A percentile compares a stretch with the other conserved stretches of the same genome.
Evolutionary conservation across 2,113 vertebrate genomes (phyloP).

Genomic region (Galeopterus variegatus): DNA sequence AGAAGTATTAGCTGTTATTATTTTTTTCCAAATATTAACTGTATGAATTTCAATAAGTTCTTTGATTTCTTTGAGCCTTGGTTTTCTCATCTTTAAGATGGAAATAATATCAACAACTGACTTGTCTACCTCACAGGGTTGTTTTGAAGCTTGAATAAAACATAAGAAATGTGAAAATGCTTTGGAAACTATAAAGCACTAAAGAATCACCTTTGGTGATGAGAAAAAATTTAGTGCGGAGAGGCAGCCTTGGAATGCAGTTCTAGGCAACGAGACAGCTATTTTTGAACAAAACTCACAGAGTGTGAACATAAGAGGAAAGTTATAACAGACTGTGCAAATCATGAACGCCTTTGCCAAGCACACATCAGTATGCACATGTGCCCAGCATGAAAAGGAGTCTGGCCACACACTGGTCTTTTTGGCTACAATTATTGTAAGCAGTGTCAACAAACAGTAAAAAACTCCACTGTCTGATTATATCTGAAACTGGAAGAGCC

Average conservation of each 20-base stretch:
- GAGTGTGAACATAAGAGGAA: neutral
- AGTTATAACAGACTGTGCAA: conserved; percentile 64
- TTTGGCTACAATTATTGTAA: neutral
- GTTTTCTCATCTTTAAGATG: conserved; percentile 49
- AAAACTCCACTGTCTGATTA: neutral
- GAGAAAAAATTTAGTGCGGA: neutral
- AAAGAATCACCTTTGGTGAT: neutral
- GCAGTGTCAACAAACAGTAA: neutral
- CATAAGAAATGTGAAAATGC: neutral
- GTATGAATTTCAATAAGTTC: neutral
- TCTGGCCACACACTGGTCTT: neutral
- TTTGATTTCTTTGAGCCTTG: neutral
- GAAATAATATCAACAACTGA: conserved; percentile 27
- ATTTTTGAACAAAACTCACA: conserved; percentile 57
- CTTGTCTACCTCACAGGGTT: neutral
- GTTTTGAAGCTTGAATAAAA: neutral
- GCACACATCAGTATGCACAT: neutral
- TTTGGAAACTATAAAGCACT: neutral
- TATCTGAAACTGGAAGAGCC: neutral
- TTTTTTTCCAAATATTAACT: neutral
- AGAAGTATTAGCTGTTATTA: neutral
- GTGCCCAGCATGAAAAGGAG: neutral
- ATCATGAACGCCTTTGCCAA: conserved; percentile 33
- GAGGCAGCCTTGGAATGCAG: neutral
- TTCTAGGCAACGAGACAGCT: conserved; percentile 5